Base-by-base conservation (phyloP, 53 echinoderm and acorn worm genomes). In the Stichopus horrens region DNA sequence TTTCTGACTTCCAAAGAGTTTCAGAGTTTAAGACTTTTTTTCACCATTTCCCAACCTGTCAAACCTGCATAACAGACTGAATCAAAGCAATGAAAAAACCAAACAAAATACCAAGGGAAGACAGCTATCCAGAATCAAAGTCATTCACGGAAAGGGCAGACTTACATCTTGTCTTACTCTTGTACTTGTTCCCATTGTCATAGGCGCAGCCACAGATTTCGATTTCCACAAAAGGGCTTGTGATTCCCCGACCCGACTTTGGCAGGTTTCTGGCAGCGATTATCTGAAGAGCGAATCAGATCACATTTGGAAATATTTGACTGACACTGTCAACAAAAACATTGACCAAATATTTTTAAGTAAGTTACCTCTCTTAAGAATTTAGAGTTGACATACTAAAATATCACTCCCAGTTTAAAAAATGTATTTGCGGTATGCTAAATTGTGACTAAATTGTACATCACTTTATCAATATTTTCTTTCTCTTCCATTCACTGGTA, bases 161-260 rank as follows among this genome's bases (percentile, higher is more conserved):
- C 92, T 87, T 91, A 99, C 99, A 92, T 83, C 91, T 90, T 65
- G 96, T 94, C 86, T 93, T 93, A 7, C 96, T 99, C 92, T 94
- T 99, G 91, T 96, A 96, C 59, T 99, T 99, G 76, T 96, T 96
- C 2, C 90, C 88, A 65, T 88, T 94, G 83, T 97, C 98, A 8
- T 96, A 96, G 0, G 96, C 93, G 13, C 90, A 74, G 5, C 99
- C 99, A 10, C 96, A 80, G 8, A 99, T 90, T 82, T 99, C 99
- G 4, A 99, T 92, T 73, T 99, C 99, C 6, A 99, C 92, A 83
- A 99, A 99, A 5, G 99, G 99, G 86, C 99, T 96, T 10, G 96
- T 94, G 53, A 99, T 93, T 60, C 96, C 94, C 8, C 99, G 91
- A 0, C 96, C 96, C 0, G 93, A 82, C 90, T 99, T 99, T 90